Base-by-base conservation (phyloP, 2,888 invertebrate species). In the Drosophila nr. fundita region DNA sequence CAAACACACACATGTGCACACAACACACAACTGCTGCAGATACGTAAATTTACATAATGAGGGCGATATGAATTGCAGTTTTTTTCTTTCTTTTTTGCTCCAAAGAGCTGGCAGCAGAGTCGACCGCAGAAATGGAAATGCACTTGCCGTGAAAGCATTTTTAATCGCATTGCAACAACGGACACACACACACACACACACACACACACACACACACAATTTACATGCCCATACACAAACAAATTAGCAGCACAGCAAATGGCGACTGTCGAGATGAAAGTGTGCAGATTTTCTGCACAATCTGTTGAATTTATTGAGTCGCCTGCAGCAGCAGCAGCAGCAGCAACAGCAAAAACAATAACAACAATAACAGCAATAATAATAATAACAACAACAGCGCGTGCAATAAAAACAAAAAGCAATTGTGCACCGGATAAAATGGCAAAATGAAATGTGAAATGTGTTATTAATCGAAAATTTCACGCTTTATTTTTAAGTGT, bases 131-230 rank as follows among this genome's bases (percentile, higher is more conserved):
- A 89, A 80, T 87, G 90, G 83, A 87, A 83, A 86, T 90, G 87
- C 90, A 87, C 80, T 87, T 84, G 85, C 80, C 89, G 90, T 87
- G 87, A 87, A 87, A 87, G 90, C 87, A 88, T 90, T 87, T 90
- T 87, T 90, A 90, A 87, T 87, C 89, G 87, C 63, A 90, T 89
- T 83, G 75, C 75, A 73, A 69, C 55, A 55, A 45, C 65, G 6
- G 49, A 54, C 42, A 54, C 32, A 27, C 27, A 18, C n/a, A 27
- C n/a, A 42, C 6, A 53, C 27, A 54, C 48, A 50, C 21, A 11
- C 10, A 6, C 38, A 52, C 29, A 57, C 36, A 58, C 21, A 0
- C 7, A 45, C 1, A 15, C 8, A 36, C 15, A 24, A 45, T 45
- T 45, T 24, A 8, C 45, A 45, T 45, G 45, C 50, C 30, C 27